Percentiles rank a stretch among this genome's conserved stretches.
Conservation (phyloP, 2,797 vertebrate genomes). For the Avahi laniger region DNA sequence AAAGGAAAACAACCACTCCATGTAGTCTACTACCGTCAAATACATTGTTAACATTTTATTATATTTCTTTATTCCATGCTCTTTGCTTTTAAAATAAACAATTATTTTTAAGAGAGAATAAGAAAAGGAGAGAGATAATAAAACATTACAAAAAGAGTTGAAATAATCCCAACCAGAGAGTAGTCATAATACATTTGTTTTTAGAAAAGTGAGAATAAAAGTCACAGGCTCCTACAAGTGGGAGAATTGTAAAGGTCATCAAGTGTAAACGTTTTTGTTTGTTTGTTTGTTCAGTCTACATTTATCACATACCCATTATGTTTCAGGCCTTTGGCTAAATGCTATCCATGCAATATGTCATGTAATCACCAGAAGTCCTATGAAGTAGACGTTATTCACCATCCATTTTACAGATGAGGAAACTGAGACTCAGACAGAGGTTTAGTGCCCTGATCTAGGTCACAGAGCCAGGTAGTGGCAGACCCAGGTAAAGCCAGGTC, state of each 20-base stretch:
- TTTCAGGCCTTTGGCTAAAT: neutral
- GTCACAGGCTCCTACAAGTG: neutral
- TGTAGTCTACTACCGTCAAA: neutral
- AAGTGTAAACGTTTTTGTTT: neutral
- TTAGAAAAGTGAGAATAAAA: neutral
- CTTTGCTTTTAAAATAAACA: constrained; percentile 37
- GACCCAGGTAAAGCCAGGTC: neutral
- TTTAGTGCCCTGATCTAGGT: neutral
- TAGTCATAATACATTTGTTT: neutral
- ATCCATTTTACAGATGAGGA: neutral
- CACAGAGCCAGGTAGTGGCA: neutral
- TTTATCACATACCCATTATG: neutral
- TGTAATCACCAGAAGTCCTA: neutral
- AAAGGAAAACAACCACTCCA: neutral
- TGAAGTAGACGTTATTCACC: neutral
- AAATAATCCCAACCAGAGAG: constrained; percentile 20
- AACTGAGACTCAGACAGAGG: neutral
- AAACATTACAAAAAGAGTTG: neutral
- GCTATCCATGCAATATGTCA: neutral
- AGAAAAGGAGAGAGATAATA: neutral
- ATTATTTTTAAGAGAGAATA: constrained; percentile 28
- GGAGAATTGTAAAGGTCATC: neutral
- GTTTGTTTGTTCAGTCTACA: neutral
- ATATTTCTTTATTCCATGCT: constrained; percentile 1
- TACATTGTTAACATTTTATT: neutral